phyloP scores from a whole-genome alignment of 2,797 vertebrate species.

The Glyptemys insculpta region DNA sequence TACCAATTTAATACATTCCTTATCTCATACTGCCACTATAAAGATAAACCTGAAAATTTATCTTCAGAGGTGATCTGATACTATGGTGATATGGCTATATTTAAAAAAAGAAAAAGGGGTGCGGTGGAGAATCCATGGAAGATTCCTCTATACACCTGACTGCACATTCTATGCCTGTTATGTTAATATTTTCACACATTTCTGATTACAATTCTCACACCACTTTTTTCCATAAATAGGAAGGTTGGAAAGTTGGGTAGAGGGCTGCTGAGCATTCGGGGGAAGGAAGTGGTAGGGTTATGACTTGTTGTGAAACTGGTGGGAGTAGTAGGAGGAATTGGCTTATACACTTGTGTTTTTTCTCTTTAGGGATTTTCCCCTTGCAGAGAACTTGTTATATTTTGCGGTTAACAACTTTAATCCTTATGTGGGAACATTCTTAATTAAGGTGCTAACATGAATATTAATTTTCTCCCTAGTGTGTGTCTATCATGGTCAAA shows the following conservation, averaged over 20 bases:
- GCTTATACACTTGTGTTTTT: background rate
- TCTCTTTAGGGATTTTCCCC: background rate
- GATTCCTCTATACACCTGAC: background rate
- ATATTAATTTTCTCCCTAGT: background rate
- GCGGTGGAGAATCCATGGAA: background rate
- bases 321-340: background rate
- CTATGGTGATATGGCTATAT: background rate
- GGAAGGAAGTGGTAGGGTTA: background rate
- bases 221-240: background rate
- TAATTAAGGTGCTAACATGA: too few relatives aligned
- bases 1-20: background rate
- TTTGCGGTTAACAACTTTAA: too few relatives aligned
- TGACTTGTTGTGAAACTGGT: background rate
- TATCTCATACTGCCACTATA: background rate
- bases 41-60: background rate
- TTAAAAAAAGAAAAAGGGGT: background rate
- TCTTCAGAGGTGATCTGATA: background rate
- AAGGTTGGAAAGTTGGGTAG: background rate
- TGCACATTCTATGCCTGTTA: background rate
- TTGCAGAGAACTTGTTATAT: background rate
- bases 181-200: background rate
- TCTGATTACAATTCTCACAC: background rate
- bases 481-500: background rate
- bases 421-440: too few relatives aligned
- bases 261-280: background rate